phyloP scores from a whole-genome alignment of 2,113 vertebrate genomes.

The Tragelaphus imberbis region DNA sequence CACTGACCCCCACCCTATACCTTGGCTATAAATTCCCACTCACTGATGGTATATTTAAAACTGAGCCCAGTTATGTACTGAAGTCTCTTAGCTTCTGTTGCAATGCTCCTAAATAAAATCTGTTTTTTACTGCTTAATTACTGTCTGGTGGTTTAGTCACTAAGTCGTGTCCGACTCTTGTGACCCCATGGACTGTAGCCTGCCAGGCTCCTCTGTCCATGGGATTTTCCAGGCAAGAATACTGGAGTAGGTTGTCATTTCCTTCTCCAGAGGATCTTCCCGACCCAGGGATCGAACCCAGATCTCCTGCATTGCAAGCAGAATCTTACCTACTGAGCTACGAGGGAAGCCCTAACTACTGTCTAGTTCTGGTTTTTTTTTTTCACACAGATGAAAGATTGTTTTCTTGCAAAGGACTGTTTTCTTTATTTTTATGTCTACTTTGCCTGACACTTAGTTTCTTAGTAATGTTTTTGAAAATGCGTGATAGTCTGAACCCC shows the following conservation, averaged over 20 bases:
- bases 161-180: too few relatives aligned
- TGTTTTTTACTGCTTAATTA: not conserved
- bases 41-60: not conserved
- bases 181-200: too few relatives aligned
- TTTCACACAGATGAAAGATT: not conserved
- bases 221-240: too few relatives aligned
- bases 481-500: too few relatives aligned
- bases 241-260: too few relatives aligned
- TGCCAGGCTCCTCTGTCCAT: too few relatives aligned
- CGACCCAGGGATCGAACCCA: too few relatives aligned
- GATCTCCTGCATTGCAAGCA: not conserved
- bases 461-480: too few relatives aligned
- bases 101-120: not conserved
- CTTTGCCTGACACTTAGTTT: slow-evolving; percentile 21
- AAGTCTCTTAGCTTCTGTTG: not conserved
- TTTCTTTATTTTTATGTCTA: slow-evolving; percentile 2
- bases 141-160: not conserved
- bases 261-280: too few relatives aligned
- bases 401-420: not conserved
- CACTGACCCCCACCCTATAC: not conserved
- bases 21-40: not conserved
- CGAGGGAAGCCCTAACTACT: not conserved
- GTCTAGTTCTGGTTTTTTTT: not conserved
- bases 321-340: not conserved
- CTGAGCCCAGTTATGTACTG: not conserved